phyloP scores from a whole-genome alignment of 2,113 vertebrate genomes.

The Colinus virginianus region DNA sequence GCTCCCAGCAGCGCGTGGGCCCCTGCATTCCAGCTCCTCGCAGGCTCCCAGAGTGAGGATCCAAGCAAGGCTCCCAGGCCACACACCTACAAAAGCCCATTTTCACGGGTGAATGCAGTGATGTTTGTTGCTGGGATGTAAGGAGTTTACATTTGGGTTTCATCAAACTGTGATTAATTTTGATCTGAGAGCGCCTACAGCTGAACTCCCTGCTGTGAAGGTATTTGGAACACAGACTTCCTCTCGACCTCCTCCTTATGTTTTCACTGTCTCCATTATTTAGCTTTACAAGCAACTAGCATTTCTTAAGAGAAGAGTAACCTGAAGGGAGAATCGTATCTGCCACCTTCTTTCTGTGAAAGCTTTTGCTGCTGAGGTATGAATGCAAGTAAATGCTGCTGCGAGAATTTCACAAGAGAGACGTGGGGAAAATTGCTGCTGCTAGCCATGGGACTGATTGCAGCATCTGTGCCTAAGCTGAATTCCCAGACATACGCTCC shows the following conservation, averaged over 20 bases:
- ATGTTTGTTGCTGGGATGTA: not conserved
- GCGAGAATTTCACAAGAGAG: fast-evolving
- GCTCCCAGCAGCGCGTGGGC: fast-evolving
- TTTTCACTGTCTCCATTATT: not conserved
- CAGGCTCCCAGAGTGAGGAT: not conserved
- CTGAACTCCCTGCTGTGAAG: fast-evolving
- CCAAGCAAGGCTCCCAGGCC: not conserved
- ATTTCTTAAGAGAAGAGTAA: not conserved
- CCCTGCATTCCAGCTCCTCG: fast-evolving
- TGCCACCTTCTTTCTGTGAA: not conserved
- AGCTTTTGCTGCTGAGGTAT: not conserved
- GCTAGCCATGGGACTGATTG: not conserved
- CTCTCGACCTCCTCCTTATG: not conserved
- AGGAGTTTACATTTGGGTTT: not conserved
- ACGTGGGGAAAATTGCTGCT: not conserved
- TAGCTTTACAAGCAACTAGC: not conserved
- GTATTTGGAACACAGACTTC: not conserved
- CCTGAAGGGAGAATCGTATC: not conserved
- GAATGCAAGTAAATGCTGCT: not conserved
- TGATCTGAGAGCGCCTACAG: not conserved
- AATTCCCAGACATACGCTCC: not conserved
- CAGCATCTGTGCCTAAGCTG: not conserved
- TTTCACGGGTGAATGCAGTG: not conserved
- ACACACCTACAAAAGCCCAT: fast-evolving
- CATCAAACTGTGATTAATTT: not conserved